Conservation (phyloP, 2,888 invertebrate species). For the Athalia cordata region DNA sequence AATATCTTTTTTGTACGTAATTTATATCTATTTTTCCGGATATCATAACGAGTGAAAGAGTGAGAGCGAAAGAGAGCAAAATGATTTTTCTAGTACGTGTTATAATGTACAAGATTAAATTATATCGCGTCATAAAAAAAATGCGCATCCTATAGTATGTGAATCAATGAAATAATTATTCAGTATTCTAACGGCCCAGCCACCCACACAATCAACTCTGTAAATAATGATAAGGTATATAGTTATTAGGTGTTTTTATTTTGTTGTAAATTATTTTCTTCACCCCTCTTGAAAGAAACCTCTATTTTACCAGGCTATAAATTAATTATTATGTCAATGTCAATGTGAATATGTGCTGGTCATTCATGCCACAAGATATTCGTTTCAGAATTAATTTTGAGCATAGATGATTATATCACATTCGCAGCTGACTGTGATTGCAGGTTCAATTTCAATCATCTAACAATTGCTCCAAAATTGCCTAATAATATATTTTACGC, state of each 20-base stretch:
- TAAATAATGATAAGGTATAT: slow-evolving; percentile 10
- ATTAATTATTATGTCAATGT: background rate
- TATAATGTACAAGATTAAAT: background rate
- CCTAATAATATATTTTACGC: too few species aligned
- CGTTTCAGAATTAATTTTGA: too few species aligned
- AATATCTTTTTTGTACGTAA: slow-evolving; percentile 18
- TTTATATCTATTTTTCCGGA: background rate
- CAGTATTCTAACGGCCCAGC: slow-evolving; percentile 1
- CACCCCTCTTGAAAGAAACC: background rate
- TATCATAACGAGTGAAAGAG: background rate
- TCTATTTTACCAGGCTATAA: background rate
- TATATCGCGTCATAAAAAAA: too few species aligned
- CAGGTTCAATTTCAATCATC: too few species aligned
- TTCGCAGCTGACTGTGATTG: too few species aligned
- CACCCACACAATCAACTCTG: slow-evolving; percentile 21
- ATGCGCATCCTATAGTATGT: too few species aligned
- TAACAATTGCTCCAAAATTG: too few species aligned
- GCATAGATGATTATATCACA: too few species aligned
- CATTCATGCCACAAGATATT: too few species aligned
- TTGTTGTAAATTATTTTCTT: slow-evolving; percentile 12
- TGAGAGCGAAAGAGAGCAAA: background rate
- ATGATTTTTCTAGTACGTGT: slow-evolving; percentile 21
- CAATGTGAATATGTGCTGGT: slow-evolving; percentile 4
- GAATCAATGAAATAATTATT: background rate
- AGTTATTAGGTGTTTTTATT: slow-evolving; percentile 23